A percentile compares a stretch with the other conserved stretches of the same genome.
phyloP scores from a whole-genome alignment of 2,113 vertebrate species.

The Upupa epops region DNA sequence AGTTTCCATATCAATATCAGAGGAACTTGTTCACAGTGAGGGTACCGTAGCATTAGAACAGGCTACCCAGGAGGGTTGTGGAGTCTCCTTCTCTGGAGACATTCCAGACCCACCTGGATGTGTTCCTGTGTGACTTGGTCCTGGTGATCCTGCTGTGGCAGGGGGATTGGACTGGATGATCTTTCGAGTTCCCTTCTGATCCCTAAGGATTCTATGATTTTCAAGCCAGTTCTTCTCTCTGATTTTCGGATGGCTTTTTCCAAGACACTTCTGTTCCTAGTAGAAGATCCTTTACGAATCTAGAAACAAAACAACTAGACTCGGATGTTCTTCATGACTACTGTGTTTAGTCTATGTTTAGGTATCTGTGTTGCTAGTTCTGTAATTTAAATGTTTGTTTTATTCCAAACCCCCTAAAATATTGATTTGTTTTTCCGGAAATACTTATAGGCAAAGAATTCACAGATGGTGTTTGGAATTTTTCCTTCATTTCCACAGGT shows the following conservation, averaged over 20 bases:
- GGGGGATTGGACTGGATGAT: no score
- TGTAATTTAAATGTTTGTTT: neutral
- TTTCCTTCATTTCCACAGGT: neutral
- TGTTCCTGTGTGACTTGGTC: no score
- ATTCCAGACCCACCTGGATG: no score
- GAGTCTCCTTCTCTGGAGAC: no score
- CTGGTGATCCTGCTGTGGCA: no score
- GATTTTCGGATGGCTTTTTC: neutral
- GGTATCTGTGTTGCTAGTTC: neutral
- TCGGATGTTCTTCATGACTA: neutral
- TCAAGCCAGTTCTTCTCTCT: neutral
- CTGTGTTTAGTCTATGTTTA: neutral
- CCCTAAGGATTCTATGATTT: neutral
- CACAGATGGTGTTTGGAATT: neutral
- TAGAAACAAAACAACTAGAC: neutral
- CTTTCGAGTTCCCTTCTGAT: no score
- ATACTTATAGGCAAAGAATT: conserved; percentile 23
- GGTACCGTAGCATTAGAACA: no score
- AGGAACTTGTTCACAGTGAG: no score
- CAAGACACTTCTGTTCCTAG: neutral
- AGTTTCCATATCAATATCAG: no score
- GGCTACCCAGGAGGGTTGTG: no score
- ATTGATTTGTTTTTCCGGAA: neutral
- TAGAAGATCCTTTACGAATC: neutral
- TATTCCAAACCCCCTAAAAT: neutral